Evolutionary conservation across 92 coral and sea anemone species (phyloP), one percentile per base, ranked within the genome.

Genomic region (Montipora capitata): DNA sequence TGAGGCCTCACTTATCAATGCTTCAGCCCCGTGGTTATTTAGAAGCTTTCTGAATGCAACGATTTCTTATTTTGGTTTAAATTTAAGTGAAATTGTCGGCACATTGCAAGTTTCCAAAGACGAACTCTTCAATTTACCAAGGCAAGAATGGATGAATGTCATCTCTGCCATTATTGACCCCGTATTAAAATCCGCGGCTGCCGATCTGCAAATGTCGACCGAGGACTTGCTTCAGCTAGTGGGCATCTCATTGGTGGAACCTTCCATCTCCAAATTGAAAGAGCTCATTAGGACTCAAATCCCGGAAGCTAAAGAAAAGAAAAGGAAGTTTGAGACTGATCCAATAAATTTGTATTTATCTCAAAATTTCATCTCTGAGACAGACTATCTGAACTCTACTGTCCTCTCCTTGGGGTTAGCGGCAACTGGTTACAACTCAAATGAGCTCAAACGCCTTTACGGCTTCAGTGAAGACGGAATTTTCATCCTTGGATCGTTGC

Each of bases 31-130:
- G 11, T 56, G 27, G 0, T 64, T 89, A 40, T 85, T 94, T 40
- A 43, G 61, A 18, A 84, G 66, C 9, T 92, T 90, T 44, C 40
- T 94, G 35, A 91, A 94, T 52, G 94, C 94, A 2, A 93, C 96
- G 27, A 77, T 79, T 16, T 44, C 57, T 5, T 72, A 92, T 39
- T 91, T 94, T 58, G 71, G 71, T 0, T 84, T 94, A 18, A 77
- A 83, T 41, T 39, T 84, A 11, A 54, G 40, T 35, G 93, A 81
- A 16, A 81, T 95, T 76, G 72, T 72, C 3, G 13, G 43, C 14
- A 20, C 95, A 43, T 10, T 88, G 39, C 52, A 65, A 45, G 44
- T 89, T 18, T 81, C 95, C 0, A 13, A 61, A 4, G 79, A 85
- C 10, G 84, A 88, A 15, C 79, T 94, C 52, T 42, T 44, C 75